Evolutionary conservation across 2,888 invertebrate species (phyloP), one percentile per base, ranked within the genome.

Genomic region (Antheraea yamamai): DNA sequence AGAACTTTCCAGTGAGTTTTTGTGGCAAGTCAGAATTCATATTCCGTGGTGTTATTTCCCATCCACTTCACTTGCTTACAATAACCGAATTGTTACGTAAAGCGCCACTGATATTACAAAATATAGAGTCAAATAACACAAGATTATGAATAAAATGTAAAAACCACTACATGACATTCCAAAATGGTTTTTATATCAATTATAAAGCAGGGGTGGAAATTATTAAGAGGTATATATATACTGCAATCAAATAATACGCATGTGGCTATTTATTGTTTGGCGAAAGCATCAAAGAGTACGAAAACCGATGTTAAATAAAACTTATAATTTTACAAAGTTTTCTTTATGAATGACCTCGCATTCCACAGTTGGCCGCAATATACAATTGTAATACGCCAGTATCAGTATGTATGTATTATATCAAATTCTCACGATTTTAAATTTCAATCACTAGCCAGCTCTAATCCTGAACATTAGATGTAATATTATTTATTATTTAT

Each of bases 311-410:
- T 77, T 78, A 77, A 79, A 78, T 79, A 75, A 78, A 79, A 75
- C 74, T 39, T 75, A 77, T 72, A 78, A 76, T 80, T 81, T 81
- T 74, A 77, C 70, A 74, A 78, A 75, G 66, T 70, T 79, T 78
- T 52, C 74, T 72, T 61, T 79, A 78, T 79, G 39, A 73, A 75
- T 77, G 75, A 70, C 79, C 80, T 83, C 76, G 80, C 74, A 81
- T 77, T 74, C 76, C 77, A 35, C 81, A 77, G 78, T 81, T 78
- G 79, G 73, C 77, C 77, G 74, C 77, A 78, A 78, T 77, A 79
- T 75, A 78, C 70, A 23, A 74, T 70, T 74, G 55, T n/a, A 68
- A 74, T 12, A 61, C 14, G 64, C 14, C 64, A 30, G 16, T 66
- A 66, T 66, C 16, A 30, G 6, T 30, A 14, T 26, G 26, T 30